Evolutionary conservation across 2,113 vertebrate genomes (phyloP), one percentile per base, ranked within the genome.

Genomic region (Sapajus apella): DNA sequence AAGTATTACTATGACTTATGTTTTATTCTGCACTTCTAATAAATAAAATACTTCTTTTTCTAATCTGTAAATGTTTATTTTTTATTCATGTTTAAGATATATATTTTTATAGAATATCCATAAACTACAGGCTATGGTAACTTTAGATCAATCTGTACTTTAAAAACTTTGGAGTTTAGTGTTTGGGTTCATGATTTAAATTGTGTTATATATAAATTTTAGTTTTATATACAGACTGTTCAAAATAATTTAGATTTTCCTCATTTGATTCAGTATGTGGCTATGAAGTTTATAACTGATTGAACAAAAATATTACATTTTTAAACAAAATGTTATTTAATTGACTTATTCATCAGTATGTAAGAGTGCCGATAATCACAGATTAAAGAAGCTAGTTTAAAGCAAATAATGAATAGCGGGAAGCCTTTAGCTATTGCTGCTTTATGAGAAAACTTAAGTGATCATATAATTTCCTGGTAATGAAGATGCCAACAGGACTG

Each of bases 391-490:
- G 25, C 90, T 35, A 82, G 20, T 55, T 70, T 87, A 80, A 84
- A 83, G 58, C 1, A 87, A 87, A 40, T 55, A 73, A 61, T 72
- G 2, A 45, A n/a, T 30, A 61, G 2, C 35, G 61, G 40, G 27
- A 92, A 84, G 6, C 0, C 25, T 92, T 95, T 70, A 47, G 17
- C 87, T 92, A 96, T 20, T 64, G 5, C 16, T 70, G 27, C 11
- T 89, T 93, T 90, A 75, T 87, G 17, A 77, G 18, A 79, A 91
- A 90, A 80, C 30, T 58, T 83, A 92, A 83, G 68, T 75, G 76
- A 76, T 56, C n/a, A 40, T 50, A 90, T 16, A 47, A 47, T 16
- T 95, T 27, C 43, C 40, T 56, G 21, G 8, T 16, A 56, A 75
- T 55, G 68, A 94, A 83, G 55, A 90, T 92, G 35, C 37, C 64